phyloP scores from a whole-genome alignment of 2,797 vertebrate species.

The Valencia hispanica region DNA sequence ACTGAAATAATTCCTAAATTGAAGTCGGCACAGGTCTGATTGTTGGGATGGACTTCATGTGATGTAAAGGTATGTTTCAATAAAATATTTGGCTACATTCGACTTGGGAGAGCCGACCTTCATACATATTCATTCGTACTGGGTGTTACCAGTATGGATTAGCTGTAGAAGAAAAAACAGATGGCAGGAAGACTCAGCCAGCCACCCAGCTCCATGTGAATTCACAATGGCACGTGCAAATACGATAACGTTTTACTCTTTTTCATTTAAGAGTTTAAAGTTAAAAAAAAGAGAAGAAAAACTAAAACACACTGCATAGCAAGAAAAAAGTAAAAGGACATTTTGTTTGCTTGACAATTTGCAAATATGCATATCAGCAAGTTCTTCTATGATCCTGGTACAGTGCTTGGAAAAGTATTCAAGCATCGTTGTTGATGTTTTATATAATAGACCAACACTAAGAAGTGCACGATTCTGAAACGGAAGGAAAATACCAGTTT shows the following conservation, averaged over 20 bases:
- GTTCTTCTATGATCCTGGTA: not conserved
- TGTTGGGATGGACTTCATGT: not conserved
- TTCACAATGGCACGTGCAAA: constrained; percentile 37
- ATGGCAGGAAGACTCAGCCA: constrained; percentile 59
- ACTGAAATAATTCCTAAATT: not conserved
- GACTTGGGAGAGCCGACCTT: constrained; percentile 29
- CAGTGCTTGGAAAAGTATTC: not conserved
- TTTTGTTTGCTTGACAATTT: not conserved
- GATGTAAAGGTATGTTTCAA: constrained; percentile 7
- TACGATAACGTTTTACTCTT: constrained; percentile 29
- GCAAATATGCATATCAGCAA: too few species aligned
- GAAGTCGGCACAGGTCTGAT: not conserved
- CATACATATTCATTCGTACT: constrained; percentile 60
- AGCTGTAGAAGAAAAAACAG: constrained; percentile 61
- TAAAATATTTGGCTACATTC: constrained; percentile 17
- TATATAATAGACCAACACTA: not conserved
- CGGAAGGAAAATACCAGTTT: too few species aligned
- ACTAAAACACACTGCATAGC: constrained; percentile 3
- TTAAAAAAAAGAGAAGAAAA: not conserved
- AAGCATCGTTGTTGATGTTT: not conserved
- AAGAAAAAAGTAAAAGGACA: not conserved
- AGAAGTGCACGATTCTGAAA: not conserved
- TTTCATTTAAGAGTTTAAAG: not conserved
- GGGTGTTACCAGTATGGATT: constrained; percentile 46
- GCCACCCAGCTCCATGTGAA: constrained; percentile 42